These are phyloP conservation scores for Fregata magnificens DNA, from an alignment of 2,113 vertebrate genomes.

Conservation along the genomic window DNA sequence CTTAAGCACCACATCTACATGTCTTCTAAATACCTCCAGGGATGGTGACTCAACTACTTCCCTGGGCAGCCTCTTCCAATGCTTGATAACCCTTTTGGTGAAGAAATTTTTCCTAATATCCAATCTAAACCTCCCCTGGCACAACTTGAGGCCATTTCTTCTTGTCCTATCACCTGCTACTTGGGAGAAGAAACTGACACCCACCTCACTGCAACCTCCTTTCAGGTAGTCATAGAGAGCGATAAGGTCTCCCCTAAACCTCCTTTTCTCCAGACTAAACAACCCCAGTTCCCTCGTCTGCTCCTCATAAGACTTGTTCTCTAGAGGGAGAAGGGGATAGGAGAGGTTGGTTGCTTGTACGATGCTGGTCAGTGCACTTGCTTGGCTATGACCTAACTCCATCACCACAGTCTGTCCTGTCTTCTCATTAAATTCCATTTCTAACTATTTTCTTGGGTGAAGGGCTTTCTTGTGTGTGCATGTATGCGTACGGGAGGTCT, in stretches of 20 bases:
- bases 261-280: neutral
- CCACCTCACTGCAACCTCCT: neutral
- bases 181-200: neutral
- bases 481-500: neutral
- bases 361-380: no score
- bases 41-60: neutral
- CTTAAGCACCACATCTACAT: neutral
- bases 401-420: neutral
- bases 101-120: neutral
- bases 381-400: neutral
- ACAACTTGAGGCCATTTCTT: neutral
- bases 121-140: neutral
- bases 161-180: neutral
- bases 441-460: neutral
- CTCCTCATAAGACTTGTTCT: neutral
- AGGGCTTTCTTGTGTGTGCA: neutral
- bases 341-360: neutral
- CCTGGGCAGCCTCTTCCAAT: neutral
- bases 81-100: neutral
- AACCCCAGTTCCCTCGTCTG: neutral
- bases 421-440: neutral
- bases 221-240: neutral
- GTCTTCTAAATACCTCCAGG: neutral
- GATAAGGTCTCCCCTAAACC: neutral
- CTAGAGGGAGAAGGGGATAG: neutral